These are phyloP conservation scores for Malurus elegans DNA, from an alignment of 2,113 vertebrate species.

Conservation along the genomic window DNA sequence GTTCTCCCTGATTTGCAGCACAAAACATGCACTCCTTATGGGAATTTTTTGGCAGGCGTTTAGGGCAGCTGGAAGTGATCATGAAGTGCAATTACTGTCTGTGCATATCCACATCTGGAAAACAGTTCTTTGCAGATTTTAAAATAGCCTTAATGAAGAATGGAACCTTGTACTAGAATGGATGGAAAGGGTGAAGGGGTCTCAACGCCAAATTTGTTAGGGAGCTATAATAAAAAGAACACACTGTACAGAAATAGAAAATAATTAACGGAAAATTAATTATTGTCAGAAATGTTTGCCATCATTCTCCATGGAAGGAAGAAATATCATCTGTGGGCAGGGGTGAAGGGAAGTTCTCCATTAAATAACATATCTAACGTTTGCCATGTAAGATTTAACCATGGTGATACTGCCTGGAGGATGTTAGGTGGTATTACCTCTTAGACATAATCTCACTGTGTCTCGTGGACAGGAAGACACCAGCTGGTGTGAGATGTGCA, in stretches of 20 bases:
- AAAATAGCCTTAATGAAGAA: constrained; percentile 80
- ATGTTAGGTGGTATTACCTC: neutral
- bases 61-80: constrained; percentile 98
- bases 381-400: neutral
- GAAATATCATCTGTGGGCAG: neutral
- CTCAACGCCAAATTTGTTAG: constrained; percentile 60
- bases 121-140: constrained; percentile 82
- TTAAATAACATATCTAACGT: constrained; percentile 8
- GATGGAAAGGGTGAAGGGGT: constrained; percentile 43
- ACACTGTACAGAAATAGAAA: constrained; percentile 42
- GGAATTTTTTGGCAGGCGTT: constrained; percentile 84
- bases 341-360: neutral
- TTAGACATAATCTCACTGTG: rapidly evolving
- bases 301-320: neutral
- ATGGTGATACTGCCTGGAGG: neutral
- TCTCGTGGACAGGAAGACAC: neutral
- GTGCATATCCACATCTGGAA: constrained; percentile 91
- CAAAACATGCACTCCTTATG: constrained; percentile 82
- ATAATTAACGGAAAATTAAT: constrained; percentile 42
- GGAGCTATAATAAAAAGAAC: constrained; percentile 38
- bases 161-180: constrained; percentile 73
- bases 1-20: constrained; percentile 83
- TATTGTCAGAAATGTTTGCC: constrained; percentile 42
- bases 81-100: constrained; percentile 94
- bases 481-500: neutral